Percentiles rank a stretch among this genome's conserved stretches.
Evolutionary conservation across 2,888 invertebrate species (phyloP).

Genomic region (Drosophila flavopinicola): DNA sequence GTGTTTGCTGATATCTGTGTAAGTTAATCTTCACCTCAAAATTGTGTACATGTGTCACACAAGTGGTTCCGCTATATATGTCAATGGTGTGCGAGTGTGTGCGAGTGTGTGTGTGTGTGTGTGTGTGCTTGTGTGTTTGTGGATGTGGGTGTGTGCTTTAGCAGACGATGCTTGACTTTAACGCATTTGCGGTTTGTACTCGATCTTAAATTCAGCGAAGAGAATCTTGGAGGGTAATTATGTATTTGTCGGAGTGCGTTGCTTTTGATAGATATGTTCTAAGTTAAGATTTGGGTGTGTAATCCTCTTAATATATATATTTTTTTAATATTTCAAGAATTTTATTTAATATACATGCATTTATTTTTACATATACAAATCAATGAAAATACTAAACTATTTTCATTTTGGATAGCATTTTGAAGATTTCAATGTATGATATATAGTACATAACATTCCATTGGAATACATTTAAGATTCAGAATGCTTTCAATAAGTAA

Average conservation of each 20-base stretch:
- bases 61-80: constrained; percentile 39
- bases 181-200: not conserved
- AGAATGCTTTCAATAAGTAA: no score
- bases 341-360: no score
- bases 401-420: no score
- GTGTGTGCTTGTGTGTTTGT: not conserved
- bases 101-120: constrained; percentile 9
- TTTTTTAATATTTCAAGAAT: no score
- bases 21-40: constrained; percentile 59
- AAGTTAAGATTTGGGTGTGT: no score
- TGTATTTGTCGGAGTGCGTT: not conserved
- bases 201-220: not conserved
- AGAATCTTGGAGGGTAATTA: not conserved
- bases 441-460: no score
- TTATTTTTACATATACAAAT: no score
- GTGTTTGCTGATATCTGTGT: constrained; percentile 29
- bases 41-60: constrained; percentile 45
- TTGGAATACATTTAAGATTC: no score
- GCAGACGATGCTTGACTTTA: constrained; percentile 5
- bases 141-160: not conserved
- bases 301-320: no score
- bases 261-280: not conserved
- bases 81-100: constrained; percentile 20
- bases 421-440: no score
- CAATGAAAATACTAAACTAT: no score